A percentile compares a stretch with the other conserved stretches of the same genome.
These are phyloP conservation scores for Melospiza georgiana DNA, from an alignment of 2,113 vertebrate genomes.

Conservation along the genomic window DNA sequence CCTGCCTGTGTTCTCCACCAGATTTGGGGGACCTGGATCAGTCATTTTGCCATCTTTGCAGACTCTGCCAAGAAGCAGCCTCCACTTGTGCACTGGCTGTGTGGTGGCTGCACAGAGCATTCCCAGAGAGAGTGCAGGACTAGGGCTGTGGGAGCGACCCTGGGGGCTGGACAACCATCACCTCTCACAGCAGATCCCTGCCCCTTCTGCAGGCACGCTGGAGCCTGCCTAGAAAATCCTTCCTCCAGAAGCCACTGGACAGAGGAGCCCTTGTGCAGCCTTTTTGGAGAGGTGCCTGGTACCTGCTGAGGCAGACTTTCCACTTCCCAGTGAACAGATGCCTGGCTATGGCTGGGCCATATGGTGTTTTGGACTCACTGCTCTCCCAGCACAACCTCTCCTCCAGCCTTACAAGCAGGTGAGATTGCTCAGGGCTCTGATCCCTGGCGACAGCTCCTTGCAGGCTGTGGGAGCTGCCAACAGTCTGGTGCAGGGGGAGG, in stretches of 20 bases:
- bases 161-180: not conserved
- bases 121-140: not conserved
- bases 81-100: not conserved
- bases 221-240: not conserved
- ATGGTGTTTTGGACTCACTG: fast-evolving
- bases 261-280: not conserved
- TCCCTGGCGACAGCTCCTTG: not conserved
- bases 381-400: not conserved
- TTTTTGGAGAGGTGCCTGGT: not conserved
- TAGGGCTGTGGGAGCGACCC: not conserved
- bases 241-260: not conserved
- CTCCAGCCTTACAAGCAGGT: not conserved
- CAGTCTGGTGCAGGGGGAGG: fast-evolving
- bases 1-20: not conserved
- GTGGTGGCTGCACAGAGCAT: fast-evolving
- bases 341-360: not conserved
- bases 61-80: not conserved
- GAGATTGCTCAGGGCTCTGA: not conserved
- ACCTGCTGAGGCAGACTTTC: not conserved
- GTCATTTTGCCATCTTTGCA: not conserved
- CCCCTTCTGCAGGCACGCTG: not conserved
- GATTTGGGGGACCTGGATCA: not conserved
- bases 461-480: not conserved
- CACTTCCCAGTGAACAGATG: not conserved
- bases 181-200: not conserved